Percentiles rank a stretch among this genome's conserved stretches.
Conservation (phyloP, 2,797 vertebrate species). For the Amblyraja radiata region DNA sequence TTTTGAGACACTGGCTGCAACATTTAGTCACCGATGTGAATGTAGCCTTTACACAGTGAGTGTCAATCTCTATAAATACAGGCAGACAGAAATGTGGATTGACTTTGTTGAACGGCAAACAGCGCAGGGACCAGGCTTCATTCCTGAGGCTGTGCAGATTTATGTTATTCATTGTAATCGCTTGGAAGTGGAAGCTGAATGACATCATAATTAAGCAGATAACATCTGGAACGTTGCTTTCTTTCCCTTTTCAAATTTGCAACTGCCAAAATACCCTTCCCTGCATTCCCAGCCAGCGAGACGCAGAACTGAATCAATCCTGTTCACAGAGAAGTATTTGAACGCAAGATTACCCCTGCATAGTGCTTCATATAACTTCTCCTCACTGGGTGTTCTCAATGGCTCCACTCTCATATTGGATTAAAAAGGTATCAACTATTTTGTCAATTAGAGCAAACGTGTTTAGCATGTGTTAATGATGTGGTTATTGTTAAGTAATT, state of each 20-base stretch:
- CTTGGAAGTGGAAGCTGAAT: conserved; percentile 8
- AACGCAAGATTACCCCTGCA: background rate
- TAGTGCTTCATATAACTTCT: background rate
- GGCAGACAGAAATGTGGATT: background rate
- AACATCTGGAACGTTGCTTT: conserved; percentile 1
- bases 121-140: background rate
- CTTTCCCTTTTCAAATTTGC: conserved; percentile 25
- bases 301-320: background rate
- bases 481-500: background rate
- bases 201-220: conserved; percentile 25
- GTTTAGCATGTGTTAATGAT: background rate
- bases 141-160: background rate
- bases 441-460: background rate
- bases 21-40: background rate
- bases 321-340: background rate
- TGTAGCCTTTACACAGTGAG: no score
- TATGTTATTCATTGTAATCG: background rate
- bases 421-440: conserved; percentile 28
- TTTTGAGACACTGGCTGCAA: background rate
- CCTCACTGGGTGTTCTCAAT: conserved; percentile 36
- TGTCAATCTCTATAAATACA: background rate
- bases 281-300: background rate
- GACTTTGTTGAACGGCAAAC: background rate
- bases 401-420: conserved; percentile 43
- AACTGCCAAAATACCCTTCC: conserved; percentile 12